phyloP scores from a whole-genome alignment of 2,888 invertebrate genomes.

The Caenorhabditis panamensis region DNA sequence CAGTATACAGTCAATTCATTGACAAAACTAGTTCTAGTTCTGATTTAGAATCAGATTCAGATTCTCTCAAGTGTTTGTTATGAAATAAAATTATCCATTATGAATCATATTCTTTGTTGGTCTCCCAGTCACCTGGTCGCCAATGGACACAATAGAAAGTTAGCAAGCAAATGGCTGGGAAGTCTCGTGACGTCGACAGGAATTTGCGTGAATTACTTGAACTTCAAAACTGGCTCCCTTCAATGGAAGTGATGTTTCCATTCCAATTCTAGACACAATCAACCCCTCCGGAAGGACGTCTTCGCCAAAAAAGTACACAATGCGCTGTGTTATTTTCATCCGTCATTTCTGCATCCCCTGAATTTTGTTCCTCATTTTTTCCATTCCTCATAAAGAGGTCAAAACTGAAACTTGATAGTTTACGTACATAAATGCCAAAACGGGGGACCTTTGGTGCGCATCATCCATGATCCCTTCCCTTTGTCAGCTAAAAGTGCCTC shows the following conservation, averaged over 20 bases:
- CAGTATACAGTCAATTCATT: not conserved
- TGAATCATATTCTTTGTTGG: not conserved
- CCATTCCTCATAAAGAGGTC: constrained; percentile 32
- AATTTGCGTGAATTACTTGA: constrained; percentile 35
- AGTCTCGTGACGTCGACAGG: constrained; percentile 35
- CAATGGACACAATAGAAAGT: constrained; percentile 5
- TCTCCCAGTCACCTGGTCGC: not conserved
- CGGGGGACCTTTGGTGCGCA: constrained; percentile 5
- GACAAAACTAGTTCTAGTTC: not conserved
- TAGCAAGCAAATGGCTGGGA: not conserved
- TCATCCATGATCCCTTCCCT: constrained; percentile 27
- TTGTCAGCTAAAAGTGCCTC: constrained; percentile 7
- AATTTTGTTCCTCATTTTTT: not conserved
- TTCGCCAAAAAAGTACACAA: constrained; percentile 14
- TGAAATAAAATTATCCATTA: constrained; percentile 5
- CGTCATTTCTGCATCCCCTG: not conserved
- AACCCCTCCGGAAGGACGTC: constrained; percentile 13
- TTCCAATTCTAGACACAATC: constrained; percentile 13
- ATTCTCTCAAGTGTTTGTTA: constrained; percentile 27
- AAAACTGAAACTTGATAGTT: constrained; percentile 36
- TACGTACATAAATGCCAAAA: constrained; percentile 31
- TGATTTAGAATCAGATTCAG: not conserved
- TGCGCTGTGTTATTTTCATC: constrained; percentile 14
- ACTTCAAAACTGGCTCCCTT: constrained; percentile 37
- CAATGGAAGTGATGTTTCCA: constrained; percentile 30